Base-by-base conservation (phyloP, 1,140 invertebrate genomes). In the Monochamus saltuarius region DNA sequence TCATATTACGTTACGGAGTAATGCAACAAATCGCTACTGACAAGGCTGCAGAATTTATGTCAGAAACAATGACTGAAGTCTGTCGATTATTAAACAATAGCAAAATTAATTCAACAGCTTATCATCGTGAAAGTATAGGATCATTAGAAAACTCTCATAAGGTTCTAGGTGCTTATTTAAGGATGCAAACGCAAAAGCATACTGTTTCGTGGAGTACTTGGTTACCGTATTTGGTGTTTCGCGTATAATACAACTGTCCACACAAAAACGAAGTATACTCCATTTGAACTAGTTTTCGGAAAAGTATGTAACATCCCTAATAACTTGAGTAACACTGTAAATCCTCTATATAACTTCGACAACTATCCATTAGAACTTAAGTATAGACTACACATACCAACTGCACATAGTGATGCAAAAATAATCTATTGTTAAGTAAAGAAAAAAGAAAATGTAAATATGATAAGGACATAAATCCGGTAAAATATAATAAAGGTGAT, bases 261-360 rank as follows among this genome's bases (percentile, higher is more conserved):
- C n/a, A n/a, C n/a, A n/a, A n/a, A n/a, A n/a, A n/a, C n/a, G n/a
- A n/a, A 56, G 16, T 64, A 60, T 51, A 56, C 57, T 34, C 64
- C 59, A 36, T 64, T 51, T 43, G 64, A 69, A 35, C 47, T 67
- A 54, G 67, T 69, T 34, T 69, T 69, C 50, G 67, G 64, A 37
- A 69, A 56, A 59, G 10, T 9, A 40, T 8, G 9, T 16, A 55
- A 14, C 10, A 35, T 64, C 13, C 59, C 50, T 38, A 45, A 46
- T 6, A 61, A 51, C 34, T 36, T 62, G 34, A 17, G 6, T 13
- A 53, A 35, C 22, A 47, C 11, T 11, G 49, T 50, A 19, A 17
- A 65, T 13, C 46, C 61, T 8, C 10, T 60, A 40, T 64, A 64
- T 22, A n/a, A n/a, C n/a, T n/a, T n/a, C n/a, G n/a, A n/a, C n/a